Base-by-base conservation (phyloP, 2,113 vertebrate genomes). In the Scophthalmus maximus region DNA sequence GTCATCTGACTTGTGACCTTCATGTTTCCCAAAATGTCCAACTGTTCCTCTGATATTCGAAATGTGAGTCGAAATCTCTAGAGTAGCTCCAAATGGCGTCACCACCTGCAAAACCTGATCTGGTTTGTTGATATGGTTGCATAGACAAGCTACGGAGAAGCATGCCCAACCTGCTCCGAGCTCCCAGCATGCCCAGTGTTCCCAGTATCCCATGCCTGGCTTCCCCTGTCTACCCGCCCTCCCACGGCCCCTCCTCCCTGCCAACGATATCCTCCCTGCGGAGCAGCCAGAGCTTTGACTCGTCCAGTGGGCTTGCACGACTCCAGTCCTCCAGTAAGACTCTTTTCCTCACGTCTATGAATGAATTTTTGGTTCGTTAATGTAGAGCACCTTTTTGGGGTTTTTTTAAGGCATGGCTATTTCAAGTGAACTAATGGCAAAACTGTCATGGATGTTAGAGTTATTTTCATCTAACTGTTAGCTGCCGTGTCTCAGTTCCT, bases 271-370 rank as follows among this genome's bases (percentile, higher is more conserved):
- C 95, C 69, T 94, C 95, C 69, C 94, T 99, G 58, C 93, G 97
- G 73, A 97, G 91, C 79, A 99, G 97, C 83, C 96, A 96, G 91
- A 99, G 97, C 86, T 99, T 98, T 88, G 97, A 99, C 91, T 99
- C 97, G 3, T 95, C 95, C 69, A 97, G 90, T 62, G 95, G 95
- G 29, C 89, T 97, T 30, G 91, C 95, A 68, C 95, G 95, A 85
- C 95, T 97, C 83, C 97, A 97, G 69, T 97, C 96, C 0, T 94
- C 94, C 85, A 97, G 97, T 99, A 94, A 95, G 97, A 91, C 58
- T 1, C 50, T 22, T 47, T 20, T 59, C 55, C 40, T 61, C 26
- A 42, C 42, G 17, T 50, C 23, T 55, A 34, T 75, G 68, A 72
- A 46, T 72, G 51, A 50, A 65, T 68, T n/a, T n/a, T n/a, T n/a